Percentiles rank a stretch among this genome's conserved stretches.
Evolutionary conservation across 2,113 vertebrate species (phyloP).

Genomic region (Chrysochloris asiatica): DNA sequence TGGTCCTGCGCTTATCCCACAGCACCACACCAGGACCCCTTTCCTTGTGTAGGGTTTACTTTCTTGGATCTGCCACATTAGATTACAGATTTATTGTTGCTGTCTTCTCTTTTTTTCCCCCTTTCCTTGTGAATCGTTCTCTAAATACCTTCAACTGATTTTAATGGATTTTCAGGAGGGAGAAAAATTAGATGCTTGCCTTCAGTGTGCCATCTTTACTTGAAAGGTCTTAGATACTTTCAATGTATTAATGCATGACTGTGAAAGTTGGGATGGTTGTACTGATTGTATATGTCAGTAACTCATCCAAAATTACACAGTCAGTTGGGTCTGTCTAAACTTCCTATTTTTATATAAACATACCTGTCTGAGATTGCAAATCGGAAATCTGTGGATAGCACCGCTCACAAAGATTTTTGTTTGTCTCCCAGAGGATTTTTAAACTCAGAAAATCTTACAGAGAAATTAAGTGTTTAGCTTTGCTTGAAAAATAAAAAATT

Average conservation of each 20-base stretch:
- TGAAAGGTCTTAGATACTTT: background rate
- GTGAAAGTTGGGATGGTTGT: background rate
- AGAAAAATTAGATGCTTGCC: background rate
- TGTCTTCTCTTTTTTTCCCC: background rate
- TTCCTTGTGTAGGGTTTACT: no score
- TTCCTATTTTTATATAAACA: background rate
- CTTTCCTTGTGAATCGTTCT: background rate
- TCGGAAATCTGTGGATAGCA: background rate
- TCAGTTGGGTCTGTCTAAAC: background rate
- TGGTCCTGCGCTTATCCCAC: no score
- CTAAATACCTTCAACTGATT: background rate
- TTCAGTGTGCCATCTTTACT: background rate
- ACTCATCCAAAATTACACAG: background rate
- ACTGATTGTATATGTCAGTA: background rate
- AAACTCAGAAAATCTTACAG: conserved; percentile 1
- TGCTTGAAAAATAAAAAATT: conserved; percentile 13
- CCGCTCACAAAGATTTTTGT: background rate
- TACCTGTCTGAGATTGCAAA: background rate
- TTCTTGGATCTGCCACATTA: background rate
- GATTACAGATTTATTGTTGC: background rate
- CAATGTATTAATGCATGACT: background rate
- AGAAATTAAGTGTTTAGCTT: conserved; percentile 23
- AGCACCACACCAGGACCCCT: no score
- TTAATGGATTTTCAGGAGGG: background rate
- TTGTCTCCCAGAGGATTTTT: background rate